phyloP scores from a whole-genome alignment of 2,113 vertebrate species.

The Coracopsis vasa region DNA sequence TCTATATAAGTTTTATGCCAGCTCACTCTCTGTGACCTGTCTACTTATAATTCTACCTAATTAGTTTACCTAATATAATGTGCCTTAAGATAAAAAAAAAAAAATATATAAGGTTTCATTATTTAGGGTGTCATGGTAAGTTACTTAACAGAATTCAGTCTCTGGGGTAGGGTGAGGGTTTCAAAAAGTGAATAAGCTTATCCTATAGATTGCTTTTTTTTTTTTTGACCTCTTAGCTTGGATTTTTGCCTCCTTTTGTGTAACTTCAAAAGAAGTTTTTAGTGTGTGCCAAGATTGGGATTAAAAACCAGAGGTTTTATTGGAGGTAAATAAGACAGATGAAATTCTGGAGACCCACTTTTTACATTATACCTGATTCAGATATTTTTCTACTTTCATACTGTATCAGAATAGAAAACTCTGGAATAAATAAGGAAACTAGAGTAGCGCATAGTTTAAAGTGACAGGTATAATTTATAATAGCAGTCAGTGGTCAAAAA shows the following conservation, averaged over 20 bases:
- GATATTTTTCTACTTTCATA: background rate
- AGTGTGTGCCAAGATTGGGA: rapidly evolving
- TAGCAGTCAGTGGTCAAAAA: background rate
- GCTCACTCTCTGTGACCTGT: background rate
- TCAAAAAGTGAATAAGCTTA: background rate
- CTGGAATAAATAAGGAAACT: background rate
- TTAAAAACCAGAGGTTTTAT: background rate
- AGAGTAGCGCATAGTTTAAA: background rate
- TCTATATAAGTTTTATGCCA: background rate
- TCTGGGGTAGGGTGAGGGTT: rapidly evolving
- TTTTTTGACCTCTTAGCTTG: background rate
- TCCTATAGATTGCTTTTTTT: background rate
- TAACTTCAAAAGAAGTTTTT: background rate
- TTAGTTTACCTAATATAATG: background rate
- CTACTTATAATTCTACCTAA: background rate
- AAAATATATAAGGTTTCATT: background rate
- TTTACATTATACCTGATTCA: background rate
- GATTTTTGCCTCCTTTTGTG: background rate
- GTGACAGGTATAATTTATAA: background rate
- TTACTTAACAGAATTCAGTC: background rate
- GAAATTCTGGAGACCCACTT: background rate
- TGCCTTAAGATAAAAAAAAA: background rate
- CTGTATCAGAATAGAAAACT: background rate
- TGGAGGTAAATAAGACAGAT: background rate
- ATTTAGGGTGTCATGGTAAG: background rate